Percentiles rank a stretch among this genome's conserved stretches.
Evolutionary conservation across 2,113 vertebrate species (phyloP).

Genomic region (Rhinolophus sinicus): DNA sequence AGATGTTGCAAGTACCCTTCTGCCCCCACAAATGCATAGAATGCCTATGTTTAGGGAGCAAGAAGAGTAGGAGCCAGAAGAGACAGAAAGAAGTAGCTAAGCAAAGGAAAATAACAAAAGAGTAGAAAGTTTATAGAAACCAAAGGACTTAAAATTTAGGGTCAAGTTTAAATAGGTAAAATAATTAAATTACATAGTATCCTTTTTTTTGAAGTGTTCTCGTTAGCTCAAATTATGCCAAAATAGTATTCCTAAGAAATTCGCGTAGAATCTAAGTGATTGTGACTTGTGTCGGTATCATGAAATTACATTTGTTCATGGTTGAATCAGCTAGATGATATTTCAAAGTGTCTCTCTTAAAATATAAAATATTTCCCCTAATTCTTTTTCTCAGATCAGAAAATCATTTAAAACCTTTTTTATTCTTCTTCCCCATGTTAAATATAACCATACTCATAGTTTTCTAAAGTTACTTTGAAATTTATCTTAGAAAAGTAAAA

Average conservation of each 20-base stretch:
- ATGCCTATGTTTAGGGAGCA: not conserved
- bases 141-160: not conserved
- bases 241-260: not conserved
- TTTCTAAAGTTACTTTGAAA: constrained; percentile 17
- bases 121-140: not conserved
- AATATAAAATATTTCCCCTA: not conserved
- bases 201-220: not conserved
- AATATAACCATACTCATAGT: not conserved
- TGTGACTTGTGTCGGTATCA: not conserved
- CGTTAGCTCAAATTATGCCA: not conserved
- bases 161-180: not conserved
- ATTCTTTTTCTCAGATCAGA: not conserved
- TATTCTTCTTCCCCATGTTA: not conserved
- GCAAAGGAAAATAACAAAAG: not conserved
- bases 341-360: not conserved
- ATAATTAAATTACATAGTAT: not conserved
- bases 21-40: not conserved
- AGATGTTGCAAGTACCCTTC: not conserved
- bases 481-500: constrained; percentile 29
- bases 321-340: not conserved
- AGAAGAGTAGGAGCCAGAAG: not conserved
- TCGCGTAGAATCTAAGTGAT: not conserved
- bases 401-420: constrained; percentile 3
- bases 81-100: not conserved
- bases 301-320: not conserved